A percentile compares a stretch with the other conserved stretches of the same genome.
Evolutionary conservation across 2,888 invertebrate species (phyloP).

Genomic region (Andrena trimmerana): DNA sequence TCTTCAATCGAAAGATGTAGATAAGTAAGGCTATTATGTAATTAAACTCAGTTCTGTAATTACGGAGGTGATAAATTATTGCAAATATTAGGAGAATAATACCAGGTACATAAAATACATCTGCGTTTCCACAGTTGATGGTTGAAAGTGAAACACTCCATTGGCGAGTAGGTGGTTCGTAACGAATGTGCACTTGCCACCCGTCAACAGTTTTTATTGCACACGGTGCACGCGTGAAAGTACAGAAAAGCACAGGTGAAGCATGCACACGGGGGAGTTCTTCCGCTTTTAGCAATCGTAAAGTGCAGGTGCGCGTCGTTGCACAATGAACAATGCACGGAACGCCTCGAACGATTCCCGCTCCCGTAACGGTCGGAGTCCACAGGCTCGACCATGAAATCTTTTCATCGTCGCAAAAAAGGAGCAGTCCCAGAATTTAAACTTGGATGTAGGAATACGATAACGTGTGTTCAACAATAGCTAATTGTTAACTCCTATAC

Average conservation of each 20-base stretch:
- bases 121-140: neutral
- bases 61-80: no score
- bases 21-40: no score
- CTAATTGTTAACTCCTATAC: neutral
- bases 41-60: no score
- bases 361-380: conserved; percentile 49
- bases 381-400: conserved; percentile 2
- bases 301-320: conserved; percentile 75
- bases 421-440: neutral
- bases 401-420: neutral
- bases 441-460: no score
- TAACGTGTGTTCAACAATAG: neutral
- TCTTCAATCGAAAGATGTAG: no score
- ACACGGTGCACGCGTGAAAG: conserved; percentile 43
- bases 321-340: conserved; percentile 71
- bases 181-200: conserved; percentile 31
- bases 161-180: neutral
- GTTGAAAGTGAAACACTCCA: neutral
- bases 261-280: conserved; percentile 70
- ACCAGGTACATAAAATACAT: neutral
- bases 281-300: conserved; percentile 75
- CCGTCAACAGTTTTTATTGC: conserved; percentile 43
- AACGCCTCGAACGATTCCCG: conserved; percentile 47
- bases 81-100: no score
- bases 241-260: conserved; percentile 73